Conservation (phyloP, 2,888 invertebrate genomes). For the Agrotis clavis region DNA sequence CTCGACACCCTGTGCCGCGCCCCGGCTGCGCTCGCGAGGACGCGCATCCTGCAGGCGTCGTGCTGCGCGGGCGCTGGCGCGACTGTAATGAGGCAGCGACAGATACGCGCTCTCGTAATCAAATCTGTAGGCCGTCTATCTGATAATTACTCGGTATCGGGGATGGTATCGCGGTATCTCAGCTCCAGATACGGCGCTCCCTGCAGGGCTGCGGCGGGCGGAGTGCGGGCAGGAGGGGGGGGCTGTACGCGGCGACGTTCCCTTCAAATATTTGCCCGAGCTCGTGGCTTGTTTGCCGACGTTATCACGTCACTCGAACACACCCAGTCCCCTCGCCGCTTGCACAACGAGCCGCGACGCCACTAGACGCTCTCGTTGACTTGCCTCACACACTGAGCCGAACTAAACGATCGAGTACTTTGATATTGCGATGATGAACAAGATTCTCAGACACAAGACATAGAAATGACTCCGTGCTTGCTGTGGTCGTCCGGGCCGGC, state of each 20-base stretch:
- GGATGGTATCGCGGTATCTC: conserved; percentile 86
- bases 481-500: background rate
- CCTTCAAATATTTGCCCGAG: conserved; percentile 83
- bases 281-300: conserved; percentile 80
- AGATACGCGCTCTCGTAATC: conserved; percentile 86
- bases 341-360: conserved; percentile 52
- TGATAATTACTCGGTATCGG: conserved; percentile 88
- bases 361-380: background rate
- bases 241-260: conserved; percentile 69
- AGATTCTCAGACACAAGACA: background rate
- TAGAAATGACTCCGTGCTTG: background rate
- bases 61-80: conserved; percentile 65
- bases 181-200: conserved; percentile 75
- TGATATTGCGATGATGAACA: conserved; percentile 16
- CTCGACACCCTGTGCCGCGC: conserved; percentile 32
- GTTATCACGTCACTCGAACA: conserved; percentile 82
- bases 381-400: background rate
- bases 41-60: conserved; percentile 32
- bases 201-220: conserved; percentile 49
- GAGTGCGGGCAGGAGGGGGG: conserved; percentile 37
- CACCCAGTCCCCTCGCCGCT: conserved; percentile 68
- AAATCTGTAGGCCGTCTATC: conserved; percentile 87
- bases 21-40: conserved; percentile 32
- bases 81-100: conserved; percentile 77
- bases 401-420: background rate